Percentiles rank a stretch among this genome's conserved stretches.
These are phyloP conservation scores for Drosophila stalkeri DNA, from an alignment of 2,888 invertebrate genomes.

Conservation along the genomic window DNA sequence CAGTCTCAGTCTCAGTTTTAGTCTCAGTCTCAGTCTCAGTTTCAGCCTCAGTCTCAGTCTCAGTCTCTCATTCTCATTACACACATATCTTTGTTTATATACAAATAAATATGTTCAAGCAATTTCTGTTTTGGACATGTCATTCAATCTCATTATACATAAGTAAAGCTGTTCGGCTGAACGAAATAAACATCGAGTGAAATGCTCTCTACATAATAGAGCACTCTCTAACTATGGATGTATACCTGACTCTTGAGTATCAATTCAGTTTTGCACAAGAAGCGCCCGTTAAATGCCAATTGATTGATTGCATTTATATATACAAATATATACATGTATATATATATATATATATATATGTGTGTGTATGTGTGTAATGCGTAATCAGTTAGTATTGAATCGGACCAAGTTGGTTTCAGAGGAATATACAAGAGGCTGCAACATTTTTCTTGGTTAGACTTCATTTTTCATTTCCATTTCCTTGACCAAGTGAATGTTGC, in stretches of 20 bases:
- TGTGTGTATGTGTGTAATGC: not conserved
- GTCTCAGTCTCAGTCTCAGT: no score
- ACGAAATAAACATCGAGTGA: not conserved
- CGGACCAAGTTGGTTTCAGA: constrained; percentile 4
- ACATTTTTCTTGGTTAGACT: constrained; percentile 29
- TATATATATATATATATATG: no score
- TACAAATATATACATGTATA: no score
- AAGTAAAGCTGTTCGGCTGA: not conserved
- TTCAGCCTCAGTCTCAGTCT: no score
- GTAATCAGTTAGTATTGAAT: constrained; percentile 6
- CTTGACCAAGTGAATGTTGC: not conserved
- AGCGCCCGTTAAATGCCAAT: constrained; percentile 53
- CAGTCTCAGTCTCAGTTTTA: no score
- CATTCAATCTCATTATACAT: not conserved
- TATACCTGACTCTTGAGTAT: not conserved
- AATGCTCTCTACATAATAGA: not conserved
- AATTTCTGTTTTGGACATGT: not conserved
- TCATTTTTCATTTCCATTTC: constrained; percentile 16
- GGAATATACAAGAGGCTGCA: constrained; percentile 27
- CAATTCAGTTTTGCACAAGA: constrained; percentile 32
- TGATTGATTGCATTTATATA: constrained; percentile 58
- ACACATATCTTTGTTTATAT: not conserved
- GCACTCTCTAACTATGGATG: not conserved
- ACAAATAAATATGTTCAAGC: not conserved
- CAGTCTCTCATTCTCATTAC: no score